Evolutionary conservation across 2,113 vertebrate species (phyloP).

Genomic region (Ranitomeya variabilis): DNA sequence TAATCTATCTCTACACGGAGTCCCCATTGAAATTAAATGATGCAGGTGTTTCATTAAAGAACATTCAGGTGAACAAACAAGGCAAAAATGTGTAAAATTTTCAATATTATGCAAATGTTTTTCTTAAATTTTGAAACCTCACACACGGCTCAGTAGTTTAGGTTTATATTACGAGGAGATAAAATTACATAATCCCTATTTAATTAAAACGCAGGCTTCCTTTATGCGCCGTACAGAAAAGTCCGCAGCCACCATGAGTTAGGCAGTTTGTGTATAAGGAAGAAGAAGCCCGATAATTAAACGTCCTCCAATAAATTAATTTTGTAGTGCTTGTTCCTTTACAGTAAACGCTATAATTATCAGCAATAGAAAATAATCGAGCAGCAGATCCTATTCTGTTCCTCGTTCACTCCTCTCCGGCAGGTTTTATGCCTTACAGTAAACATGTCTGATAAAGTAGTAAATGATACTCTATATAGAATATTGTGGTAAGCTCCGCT

Average conservation of each 20-base stretch:
- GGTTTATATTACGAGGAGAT: not conserved
- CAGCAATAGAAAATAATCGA: conserved; percentile 38
- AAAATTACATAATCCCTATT: conserved; percentile 4
- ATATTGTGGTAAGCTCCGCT: conserved; percentile 57
- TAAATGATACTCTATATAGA: conserved; percentile 60
- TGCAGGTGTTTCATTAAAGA: not conserved
- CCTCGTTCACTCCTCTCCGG: conserved; percentile 52
- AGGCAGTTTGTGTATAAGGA: not conserved
- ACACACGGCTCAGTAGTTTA: not conserved
- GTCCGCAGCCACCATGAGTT: not conserved
- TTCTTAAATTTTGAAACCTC: not conserved
- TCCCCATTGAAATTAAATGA: not conserved
- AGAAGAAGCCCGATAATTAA: conserved; percentile 39
- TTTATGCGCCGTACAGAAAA: not conserved
- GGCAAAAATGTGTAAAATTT: not conserved
- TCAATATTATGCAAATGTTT: not conserved
- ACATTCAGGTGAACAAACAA: not conserved
- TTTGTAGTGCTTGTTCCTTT: conserved; percentile 12
- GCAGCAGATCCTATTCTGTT: conserved; percentile 51
- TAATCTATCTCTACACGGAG: not conserved
- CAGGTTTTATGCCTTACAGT: conserved; percentile 61
- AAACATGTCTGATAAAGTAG: conserved; percentile 63
- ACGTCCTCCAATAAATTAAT: conserved; percentile 38
- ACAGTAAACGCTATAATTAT: conserved; percentile 48
- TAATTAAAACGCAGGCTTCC: not conserved